Base-by-base conservation (phyloP, 2,113 vertebrate species). In the Python bivittatus region DNA sequence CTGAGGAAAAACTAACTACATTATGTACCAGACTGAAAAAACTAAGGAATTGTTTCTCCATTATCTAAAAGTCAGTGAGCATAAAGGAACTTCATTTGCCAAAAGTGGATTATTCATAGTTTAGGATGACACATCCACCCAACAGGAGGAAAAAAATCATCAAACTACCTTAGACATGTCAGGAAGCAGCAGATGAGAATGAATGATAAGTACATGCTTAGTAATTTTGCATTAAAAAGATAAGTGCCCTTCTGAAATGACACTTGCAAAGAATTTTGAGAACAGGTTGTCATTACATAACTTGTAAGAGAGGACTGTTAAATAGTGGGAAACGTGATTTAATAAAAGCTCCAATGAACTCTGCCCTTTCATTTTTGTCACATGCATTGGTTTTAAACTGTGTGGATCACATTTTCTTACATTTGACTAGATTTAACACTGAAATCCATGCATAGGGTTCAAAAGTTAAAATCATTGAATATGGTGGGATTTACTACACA, bases 121-220 rank as follows among this genome's bases (percentile, higher is more conserved):
- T 84, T 64, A 15, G 9, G 13, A 84, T 2, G 84, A 9, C 92
- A 87, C 86, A 92, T 93, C 4, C 2, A 88, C 52, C 0, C 12
- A 83, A 93, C 89, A 9, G 53, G 27, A 0, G 27, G 25, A 1
- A 5, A 94, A 25, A 2, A 86, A 86, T 90, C 15, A 38, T 52
- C 33, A 53, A 64, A 29, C 10, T 84, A 84, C 0, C 0, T 94
- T 91, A 92, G 88, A 93, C 25, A 56, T 1, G 13, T 25, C 12
- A 90, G 72, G 22, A n/a, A 58, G 87, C 84, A 91, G 10, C 61
- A 42, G 38, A 87, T 61, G 84, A 93, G 56, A 3, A 85, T 90
- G 12, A 10, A 91, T 33, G 23, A 90, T 72, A 10, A 52, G 33
- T 27, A 90, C 85, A 64, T 33, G 17, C 29, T 84, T 12, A n/a